These are phyloP conservation scores for Siniperca undulata DNA, from an alignment of 2,797 vertebrate genomes.

Conservation along the genomic window DNA sequence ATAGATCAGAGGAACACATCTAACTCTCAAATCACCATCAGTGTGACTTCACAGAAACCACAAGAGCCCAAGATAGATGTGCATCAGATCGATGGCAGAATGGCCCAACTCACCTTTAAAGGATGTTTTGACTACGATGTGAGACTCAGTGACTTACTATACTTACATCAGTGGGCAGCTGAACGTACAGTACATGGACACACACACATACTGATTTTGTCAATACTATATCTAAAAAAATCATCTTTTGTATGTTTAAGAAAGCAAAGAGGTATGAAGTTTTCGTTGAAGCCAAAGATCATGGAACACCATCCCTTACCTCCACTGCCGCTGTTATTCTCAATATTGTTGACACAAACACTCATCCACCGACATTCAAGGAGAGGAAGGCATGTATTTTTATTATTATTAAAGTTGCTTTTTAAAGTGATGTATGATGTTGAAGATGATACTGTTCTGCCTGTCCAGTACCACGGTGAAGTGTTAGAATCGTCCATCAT, in stretches of 20 bases:
- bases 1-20: slow-evolving; percentile 73
- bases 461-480: slow-evolving; percentile 68
- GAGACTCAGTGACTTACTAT: slow-evolving; percentile 39
- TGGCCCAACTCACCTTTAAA: slow-evolving; percentile 66
- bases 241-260: slow-evolving; percentile 68
- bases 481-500: slow-evolving; percentile 69
- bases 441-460: slow-evolving; percentile 23
- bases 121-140: slow-evolving; percentile 90
- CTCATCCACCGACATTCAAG: slow-evolving; percentile 83
- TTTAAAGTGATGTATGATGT: not conserved
- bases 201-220: not conserved
- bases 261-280: slow-evolving; percentile 75
- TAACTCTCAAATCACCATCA: slow-evolving; percentile 84
- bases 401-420: not conserved
- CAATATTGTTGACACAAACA: slow-evolving; percentile 84
- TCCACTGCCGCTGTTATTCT: slow-evolving; percentile 79
- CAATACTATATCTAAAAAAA: slow-evolving; percentile 4
- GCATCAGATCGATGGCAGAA: not conserved
- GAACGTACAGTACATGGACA: not conserved
- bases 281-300: slow-evolving; percentile 81
- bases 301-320: slow-evolving; percentile 75
- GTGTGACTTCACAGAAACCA: slow-evolving; percentile 79
- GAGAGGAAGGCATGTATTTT: slow-evolving; percentile 55
- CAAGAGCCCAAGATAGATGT: slow-evolving; percentile 70
- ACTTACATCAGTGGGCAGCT: not conserved